Base-by-base conservation (phyloP, 2,888 invertebrate genomes). In the Drosophila falleni region DNA sequence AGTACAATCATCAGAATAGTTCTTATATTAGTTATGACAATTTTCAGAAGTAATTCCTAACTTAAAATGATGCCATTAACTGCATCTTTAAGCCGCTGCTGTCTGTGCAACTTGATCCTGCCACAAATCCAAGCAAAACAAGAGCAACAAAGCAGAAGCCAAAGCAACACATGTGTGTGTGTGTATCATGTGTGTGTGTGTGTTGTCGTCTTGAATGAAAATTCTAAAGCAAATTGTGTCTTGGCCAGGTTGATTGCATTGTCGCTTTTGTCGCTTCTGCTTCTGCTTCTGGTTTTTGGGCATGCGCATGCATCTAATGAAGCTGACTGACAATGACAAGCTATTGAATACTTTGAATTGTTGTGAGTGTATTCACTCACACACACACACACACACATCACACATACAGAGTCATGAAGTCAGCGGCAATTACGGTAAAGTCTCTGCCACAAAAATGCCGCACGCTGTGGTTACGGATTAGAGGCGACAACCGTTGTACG, bases 371-470 rank as follows among this genome's bases (percentile, higher is more conserved):
- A 51, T 47, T 33, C 56, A 56, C 3, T 15, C 31, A 31, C 51
- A 15, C 42, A 26, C 23, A 8, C 31, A 39, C 59, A 41, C 31
- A 16, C 58, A 74, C 39, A 59, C 16, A 66, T 29, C 39, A 59
- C 16, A 66, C 29, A 47, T 6, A 29, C 1, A 9, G 72, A 90
- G 90, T 87, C 90, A 90, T 65, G 72, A 87, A 87, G 87, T 87
- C 87, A 87, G 63, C 85, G 77, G 73, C 87, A 87, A 87, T 87
- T 89, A 87, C 80, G 56, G 65, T 71, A 73, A 88, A 87, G 68
- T 74, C 88, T 58, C 31, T 10, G 10, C 77, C 53, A 31, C 41
- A 49, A 54, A 54, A 50, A 54, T 63, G 50, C 61, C 64, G 78
- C 71, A 68, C 53, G 56, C 77, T 74, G 84, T 65, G 87, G 89